Evolutionary conservation across 2,113 vertebrate species (phyloP), one percentile per base, ranked within the genome.

Genomic region (Chitala chitala): DNA sequence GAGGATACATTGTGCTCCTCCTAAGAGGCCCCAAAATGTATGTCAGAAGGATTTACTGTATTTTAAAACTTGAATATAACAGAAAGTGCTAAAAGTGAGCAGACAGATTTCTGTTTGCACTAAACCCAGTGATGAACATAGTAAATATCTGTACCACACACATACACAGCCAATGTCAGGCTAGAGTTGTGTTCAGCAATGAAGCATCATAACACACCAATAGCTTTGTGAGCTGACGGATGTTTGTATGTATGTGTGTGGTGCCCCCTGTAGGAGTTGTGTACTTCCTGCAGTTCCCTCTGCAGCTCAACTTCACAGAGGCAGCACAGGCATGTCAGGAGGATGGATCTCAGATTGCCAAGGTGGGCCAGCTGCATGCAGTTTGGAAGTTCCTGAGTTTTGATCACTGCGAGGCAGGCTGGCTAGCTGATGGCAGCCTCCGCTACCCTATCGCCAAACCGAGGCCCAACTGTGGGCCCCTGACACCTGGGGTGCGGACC

Each of bases 361-460:
- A 83, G 36, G 94, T 97, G 79, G 96, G 96, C 31, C 95, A 98
- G 68, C 88, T 99, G 44, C 95, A 93, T 13, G 89, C 92, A 0
- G 94, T 94, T 4, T 98, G 96, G 95, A 94, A 88, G 80, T 90
- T 96, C 80, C 74, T 24, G 10, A 90, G 88, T 38, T 76, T 98
- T 80, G 94, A 98, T 77, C 92, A 84, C 73, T 98, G 96, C 0
- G 85, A 89, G 0, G 94, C 94, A 0, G 95, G 96, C 71, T 98
- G 96, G 96, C 77, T 98, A 86, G 93, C 93, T 0, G 96, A 97
- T 0, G 93, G 92, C 68, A 97, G 96, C 0, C 84, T 92, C 51
- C 93, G 94, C 77, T 98, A 98, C 83, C 92, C 96, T 1, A 92
- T 98, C 5, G 36, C 65, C 36, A 90, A 82, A 0, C 84, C 92